Conservation (phyloP, 2,113 vertebrate species). For the Drymodes brunneopygia region DNA sequence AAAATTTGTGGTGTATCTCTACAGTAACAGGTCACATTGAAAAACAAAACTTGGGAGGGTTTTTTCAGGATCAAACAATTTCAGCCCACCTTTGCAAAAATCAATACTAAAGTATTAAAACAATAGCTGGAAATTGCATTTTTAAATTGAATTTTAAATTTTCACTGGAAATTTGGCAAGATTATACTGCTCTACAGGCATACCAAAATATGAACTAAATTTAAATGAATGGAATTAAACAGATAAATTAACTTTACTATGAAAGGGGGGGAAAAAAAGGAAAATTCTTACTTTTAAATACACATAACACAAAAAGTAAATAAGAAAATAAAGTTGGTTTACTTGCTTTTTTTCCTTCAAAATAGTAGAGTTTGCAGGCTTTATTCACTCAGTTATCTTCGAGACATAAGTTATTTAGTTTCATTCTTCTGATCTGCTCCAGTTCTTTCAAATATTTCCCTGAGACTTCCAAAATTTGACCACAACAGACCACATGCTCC, state of each 20-base stretch:
- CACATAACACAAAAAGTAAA: background rate
- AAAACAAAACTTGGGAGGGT: background rate
- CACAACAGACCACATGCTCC: background rate
- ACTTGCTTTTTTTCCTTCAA: constrained; percentile 5
- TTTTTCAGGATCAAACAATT: background rate
- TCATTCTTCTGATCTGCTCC: background rate
- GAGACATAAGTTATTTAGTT: background rate
- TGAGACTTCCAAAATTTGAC: background rate
- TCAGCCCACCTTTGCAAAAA: background rate
- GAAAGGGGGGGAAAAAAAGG: background rate
- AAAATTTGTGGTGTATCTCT: background rate
- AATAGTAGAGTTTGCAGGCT: background rate
- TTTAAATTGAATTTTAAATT: background rate
- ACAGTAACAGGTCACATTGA: background rate
- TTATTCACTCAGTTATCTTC: constrained; percentile 21
- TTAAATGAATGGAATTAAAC: background rate
- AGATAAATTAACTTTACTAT: background rate
- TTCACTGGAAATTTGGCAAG: background rate
- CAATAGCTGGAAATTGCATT: background rate
- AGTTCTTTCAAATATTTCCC: background rate
- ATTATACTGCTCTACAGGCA: background rate
- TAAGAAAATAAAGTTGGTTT: background rate
- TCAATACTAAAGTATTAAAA: background rate
- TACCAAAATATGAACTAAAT: background rate
- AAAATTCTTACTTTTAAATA: background rate